These are phyloP conservation scores for Anthoptus insignis DNA, from an alignment of 2,888 invertebrate species.

Conservation along the genomic window DNA sequence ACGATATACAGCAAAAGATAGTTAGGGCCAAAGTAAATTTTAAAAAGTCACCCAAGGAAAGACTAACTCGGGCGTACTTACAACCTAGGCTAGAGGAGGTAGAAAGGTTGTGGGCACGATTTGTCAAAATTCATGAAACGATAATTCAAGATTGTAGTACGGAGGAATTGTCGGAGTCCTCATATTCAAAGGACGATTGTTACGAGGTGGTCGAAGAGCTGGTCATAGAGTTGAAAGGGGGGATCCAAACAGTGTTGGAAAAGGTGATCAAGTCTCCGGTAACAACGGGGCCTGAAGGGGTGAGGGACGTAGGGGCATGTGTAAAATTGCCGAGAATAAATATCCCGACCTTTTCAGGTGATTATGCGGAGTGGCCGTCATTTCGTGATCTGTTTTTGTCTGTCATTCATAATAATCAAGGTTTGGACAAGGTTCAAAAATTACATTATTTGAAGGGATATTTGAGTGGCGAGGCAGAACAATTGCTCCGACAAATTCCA, in stretches of 20 bases:
- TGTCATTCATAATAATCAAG: background rate
- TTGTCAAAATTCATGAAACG: too few relatives aligned
- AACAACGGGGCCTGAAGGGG: too few relatives aligned
- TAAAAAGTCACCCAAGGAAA: constrained; percentile 28
- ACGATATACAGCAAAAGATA: background rate
- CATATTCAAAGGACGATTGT: too few relatives aligned
- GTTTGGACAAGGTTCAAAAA: constrained; percentile 21
- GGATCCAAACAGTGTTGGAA: background rate
- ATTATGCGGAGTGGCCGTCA: constrained; percentile 37
- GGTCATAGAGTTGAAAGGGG: too few relatives aligned
- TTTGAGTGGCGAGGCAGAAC: constrained; percentile 26
- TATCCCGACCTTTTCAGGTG: constrained; percentile 37
- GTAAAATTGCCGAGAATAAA: constrained; percentile 26
- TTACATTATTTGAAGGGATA: constrained; percentile 32
- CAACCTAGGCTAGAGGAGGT: constrained; percentile 29
- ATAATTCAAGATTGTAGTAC: too few relatives aligned
- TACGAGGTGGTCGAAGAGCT: too few relatives aligned
- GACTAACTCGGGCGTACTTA: constrained; percentile 21
- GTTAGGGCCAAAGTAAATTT: constrained; percentile 22
- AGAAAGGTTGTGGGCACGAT: constrained; percentile 31
- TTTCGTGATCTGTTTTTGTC: constrained; percentile 34
- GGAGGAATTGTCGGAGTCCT: too few relatives aligned
- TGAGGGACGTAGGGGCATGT: too few relatives aligned
- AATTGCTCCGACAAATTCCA: constrained; percentile 20
- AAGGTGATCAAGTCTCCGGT: background rate